Evolutionary conservation across 2,888 invertebrate species (phyloP).

Genomic region (Scotopteryx bipunctaria): DNA sequence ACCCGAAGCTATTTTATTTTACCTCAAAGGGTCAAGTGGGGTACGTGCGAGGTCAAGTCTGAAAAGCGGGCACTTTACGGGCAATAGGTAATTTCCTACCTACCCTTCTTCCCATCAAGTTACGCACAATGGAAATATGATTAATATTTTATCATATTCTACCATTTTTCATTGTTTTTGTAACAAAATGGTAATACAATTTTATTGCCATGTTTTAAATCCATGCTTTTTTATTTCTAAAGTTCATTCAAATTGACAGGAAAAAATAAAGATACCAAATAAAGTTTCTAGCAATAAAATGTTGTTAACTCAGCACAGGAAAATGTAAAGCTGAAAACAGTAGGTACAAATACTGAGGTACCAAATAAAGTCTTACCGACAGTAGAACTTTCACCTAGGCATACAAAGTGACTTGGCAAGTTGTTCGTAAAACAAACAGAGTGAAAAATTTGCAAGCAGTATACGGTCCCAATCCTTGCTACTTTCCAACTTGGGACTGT

Average conservation of each 20-base stretch:
- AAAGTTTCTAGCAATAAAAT: too few species aligned
- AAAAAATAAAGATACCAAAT: too few species aligned
- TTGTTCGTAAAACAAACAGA: slow-evolving; percentile 34
- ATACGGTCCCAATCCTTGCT: slow-evolving; percentile 27
- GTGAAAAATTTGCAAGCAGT: slow-evolving; percentile 37
- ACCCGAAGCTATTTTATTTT: slow-evolving; percentile 37
- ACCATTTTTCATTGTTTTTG: slow-evolving; percentile 1
- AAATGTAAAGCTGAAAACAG: too few species aligned
- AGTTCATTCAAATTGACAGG: too few species aligned
- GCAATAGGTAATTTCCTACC: slow-evolving; percentile 54
- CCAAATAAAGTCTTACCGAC: slow-evolving; percentile 14
- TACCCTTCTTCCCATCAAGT: slow-evolving; percentile 43
- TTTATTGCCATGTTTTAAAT: too few species aligned
- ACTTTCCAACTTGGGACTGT: slow-evolving; percentile 30
- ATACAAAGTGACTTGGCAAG: slow-evolving; percentile 34
- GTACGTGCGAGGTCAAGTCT: slow-evolving; percentile 43
- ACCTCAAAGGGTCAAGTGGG: slow-evolving; percentile 51
- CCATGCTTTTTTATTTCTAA: too few species aligned
- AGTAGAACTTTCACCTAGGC: slow-evolving; percentile 25
- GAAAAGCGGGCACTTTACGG: slow-evolving; percentile 49
- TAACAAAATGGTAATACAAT: not conserved
- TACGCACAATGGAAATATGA: slow-evolving; percentile 43
- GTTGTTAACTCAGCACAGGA: too few species aligned
- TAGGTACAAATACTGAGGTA: not conserved
- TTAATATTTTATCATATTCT: slow-evolving; percentile 46